Evolutionary conservation across 2,888 invertebrate genomes (phyloP), one percentile per base, ranked within the genome.

Genomic region (Melikaiella ostensackeni): DNA sequence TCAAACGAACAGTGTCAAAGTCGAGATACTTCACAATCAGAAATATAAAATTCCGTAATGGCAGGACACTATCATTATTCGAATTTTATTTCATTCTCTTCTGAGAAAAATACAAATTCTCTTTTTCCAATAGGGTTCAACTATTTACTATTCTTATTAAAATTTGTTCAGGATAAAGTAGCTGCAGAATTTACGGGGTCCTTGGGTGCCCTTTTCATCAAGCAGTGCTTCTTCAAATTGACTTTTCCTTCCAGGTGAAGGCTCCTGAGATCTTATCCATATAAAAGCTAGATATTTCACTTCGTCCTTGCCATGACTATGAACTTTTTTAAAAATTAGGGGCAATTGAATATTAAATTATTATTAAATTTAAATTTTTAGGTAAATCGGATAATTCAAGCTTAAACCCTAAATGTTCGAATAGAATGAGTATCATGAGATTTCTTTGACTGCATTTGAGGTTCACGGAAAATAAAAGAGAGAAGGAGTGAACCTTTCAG

Each of bases 161-260:
- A 35, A 63, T 21, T 35, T n/a, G 8, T 33, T n/a, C 35, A 63
- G n/a, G 62, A 21, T 21, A 63, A 35, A 63, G 33, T 35, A n/a
- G 19, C n/a, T 19, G 30, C 35, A 63, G n/a, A 35, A 35, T 63
- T 63, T 21, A 63, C 62, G 62, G 19, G 35, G 33, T 33, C 33
- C 62, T 63, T 63, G 11, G 33, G 7, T 35, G 33, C 62, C n/a
- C 21, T 63, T 63, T 63, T 19, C 62, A 63, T n/a, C 9, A 21
- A 63, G 35, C 57, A 13, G 24, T 57, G 57, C n/a, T 35, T 63
- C 33, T 63, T 63, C 62, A 63, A 63, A 35, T 63, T 63, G 8
- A 63, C 62, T 63, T 63, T 63, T n/a, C 33, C 62, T 63, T 63
- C 11, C 35, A 63, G 62, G 62, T 35, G 62, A 63, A 63, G 62